These are phyloP conservation scores for Etia nguti DNA, from an alignment of 2,113 vertebrate species.

Conservation along the genomic window DNA sequence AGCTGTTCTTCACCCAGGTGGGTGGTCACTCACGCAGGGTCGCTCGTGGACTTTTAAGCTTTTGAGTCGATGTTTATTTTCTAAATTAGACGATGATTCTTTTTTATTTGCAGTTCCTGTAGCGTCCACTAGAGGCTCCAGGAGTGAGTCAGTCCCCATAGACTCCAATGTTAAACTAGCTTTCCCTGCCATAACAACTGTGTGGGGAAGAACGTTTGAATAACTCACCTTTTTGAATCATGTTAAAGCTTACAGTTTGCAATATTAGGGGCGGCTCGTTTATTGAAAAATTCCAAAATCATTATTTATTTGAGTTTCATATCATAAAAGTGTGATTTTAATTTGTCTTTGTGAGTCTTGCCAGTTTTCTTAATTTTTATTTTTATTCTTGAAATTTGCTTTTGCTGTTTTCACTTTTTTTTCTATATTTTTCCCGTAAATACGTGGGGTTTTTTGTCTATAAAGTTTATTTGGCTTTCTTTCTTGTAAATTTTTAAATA, in stretches of 20 bases:
- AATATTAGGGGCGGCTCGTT: background rate
- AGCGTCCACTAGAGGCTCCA: background rate
- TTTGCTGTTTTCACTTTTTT: background rate
- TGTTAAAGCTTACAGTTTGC: background rate
- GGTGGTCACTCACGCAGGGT: constrained; percentile 17
- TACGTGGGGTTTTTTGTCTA: background rate
- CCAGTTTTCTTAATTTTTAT: background rate
- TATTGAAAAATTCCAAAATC: background rate
- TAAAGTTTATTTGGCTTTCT: background rate
- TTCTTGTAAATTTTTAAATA: background rate
- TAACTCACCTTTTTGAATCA: background rate
- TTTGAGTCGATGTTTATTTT: background rate
- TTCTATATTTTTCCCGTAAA: fast-evolving
- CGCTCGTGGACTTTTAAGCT: background rate
- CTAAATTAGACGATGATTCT: background rate
- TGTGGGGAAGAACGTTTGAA: background rate
- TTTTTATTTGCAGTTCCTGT: background rate
- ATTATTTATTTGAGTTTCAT: background rate
- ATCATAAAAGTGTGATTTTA: background rate
- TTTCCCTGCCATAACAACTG: background rate
- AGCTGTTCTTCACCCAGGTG: background rate
- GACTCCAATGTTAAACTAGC: background rate
- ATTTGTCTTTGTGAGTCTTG: background rate
- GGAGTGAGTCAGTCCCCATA: background rate
- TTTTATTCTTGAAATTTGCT: background rate